A percentile compares a stretch with the other conserved stretches of the same genome.
Conservation (phyloP, 2,888 invertebrate species). For the Troilus luridus region DNA sequence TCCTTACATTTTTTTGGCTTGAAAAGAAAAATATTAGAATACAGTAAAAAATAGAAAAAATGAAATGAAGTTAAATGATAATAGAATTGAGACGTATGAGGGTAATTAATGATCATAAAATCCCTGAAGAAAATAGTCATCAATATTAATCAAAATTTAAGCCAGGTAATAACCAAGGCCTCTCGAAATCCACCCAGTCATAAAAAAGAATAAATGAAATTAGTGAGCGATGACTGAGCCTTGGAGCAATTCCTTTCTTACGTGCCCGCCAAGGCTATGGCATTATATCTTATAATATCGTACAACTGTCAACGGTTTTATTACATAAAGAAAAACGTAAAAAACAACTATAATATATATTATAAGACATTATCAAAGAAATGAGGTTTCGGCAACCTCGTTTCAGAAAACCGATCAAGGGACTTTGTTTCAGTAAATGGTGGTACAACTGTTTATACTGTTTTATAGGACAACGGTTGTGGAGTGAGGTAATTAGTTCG, state of each 20-base stretch:
- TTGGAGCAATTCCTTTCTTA: constrained; percentile 1
- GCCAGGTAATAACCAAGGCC: neutral
- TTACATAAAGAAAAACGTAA: no score
- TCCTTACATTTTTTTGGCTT: neutral
- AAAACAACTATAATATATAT: no score
- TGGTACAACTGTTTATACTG: no score
- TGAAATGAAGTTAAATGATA: neutral
- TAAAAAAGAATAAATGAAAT: constrained; percentile 42
- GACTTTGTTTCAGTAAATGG: no score
- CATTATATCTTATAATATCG: neutral
- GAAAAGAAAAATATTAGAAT: neutral
- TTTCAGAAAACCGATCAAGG: no score
- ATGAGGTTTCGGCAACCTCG: no score
- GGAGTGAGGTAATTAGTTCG: no score
- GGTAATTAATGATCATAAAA: constrained; percentile 49
- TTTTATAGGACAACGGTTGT: no score
- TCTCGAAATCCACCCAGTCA: neutral
- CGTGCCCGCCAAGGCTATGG: neutral
- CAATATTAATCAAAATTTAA: constrained; percentile 43
- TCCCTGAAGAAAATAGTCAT: constrained; percentile 3
- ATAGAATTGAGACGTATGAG: constrained; percentile 15
- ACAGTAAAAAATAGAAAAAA: neutral
- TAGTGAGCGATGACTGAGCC: constrained; percentile 25
- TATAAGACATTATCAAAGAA: no score
- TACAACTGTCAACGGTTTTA: no score